Evolutionary conservation across 2,113 vertebrate genomes (phyloP).

Genomic region (Calyptommatus sinebrachiatus): DNA sequence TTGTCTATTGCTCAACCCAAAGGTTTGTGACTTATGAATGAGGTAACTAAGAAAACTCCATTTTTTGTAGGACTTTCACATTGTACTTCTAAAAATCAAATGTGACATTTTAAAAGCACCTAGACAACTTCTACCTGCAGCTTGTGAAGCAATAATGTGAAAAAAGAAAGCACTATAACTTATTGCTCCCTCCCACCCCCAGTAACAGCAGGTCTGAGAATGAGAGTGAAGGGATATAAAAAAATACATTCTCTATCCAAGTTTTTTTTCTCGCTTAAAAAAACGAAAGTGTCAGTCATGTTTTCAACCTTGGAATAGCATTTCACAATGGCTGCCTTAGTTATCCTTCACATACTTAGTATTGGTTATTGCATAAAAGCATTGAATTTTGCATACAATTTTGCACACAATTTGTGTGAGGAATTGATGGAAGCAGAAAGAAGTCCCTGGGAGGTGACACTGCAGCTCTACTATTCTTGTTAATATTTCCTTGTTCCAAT

Average conservation of each 20-base stretch:
- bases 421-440: background rate
- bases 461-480: background rate
- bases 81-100: background rate
- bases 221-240: background rate
- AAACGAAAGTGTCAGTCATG: rapidly evolving
- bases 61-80: background rate
- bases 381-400: no score
- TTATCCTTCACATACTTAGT: background rate
- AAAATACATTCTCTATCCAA: background rate
- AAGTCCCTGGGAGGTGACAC: background rate
- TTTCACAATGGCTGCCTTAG: background rate
- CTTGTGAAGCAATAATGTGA: conserved; percentile 12
- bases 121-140: conserved; percentile 3
- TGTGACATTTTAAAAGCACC: background rate
- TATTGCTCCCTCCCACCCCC: background rate
- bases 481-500: background rate
- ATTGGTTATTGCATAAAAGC: background rate
- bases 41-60: no score
- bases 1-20: background rate
- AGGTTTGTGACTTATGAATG: background rate
- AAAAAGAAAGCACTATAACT: background rate
- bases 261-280: background rate
- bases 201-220: background rate
- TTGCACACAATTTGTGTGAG: rapidly evolving
- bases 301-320: background rate